Base-by-base conservation (phyloP, 2,888 invertebrate species). In the Netelia melanura region DNA sequence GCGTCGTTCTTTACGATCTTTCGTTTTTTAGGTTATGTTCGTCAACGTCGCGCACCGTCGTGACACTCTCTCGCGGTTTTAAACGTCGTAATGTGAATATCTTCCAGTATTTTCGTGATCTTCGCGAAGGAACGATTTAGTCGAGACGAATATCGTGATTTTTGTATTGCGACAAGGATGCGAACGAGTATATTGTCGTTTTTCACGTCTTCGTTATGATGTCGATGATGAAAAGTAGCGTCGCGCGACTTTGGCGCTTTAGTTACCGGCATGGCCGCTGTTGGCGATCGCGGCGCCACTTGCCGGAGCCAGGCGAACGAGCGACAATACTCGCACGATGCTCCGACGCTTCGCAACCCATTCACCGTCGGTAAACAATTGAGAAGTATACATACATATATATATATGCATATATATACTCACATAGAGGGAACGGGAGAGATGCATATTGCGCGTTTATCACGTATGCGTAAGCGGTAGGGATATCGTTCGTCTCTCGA, bases 301-400 rank as follows among this genome's bases (percentile, higher is more conserved):
- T 79, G 78, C 77, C 62, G 65, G 62, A 48, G 75, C 61, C 75
- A 38, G 48, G 65, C 43, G 64, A 44, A 25, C 21, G 62, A 21
- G 71, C 64, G 61, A 25, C 71, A 21, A 72, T 61, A 61, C 56
- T 54, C 79, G 67, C 30, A 6, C 78, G 64, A 52, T 70, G 61
- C 70, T 48, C 52, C 23, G 75, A 68, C 75, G 81, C 68, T 61
- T 65, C 68, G 56, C 58, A 72, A 23, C 81, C 72, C 71, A 70
- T 38, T 83, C 58, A 58, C 83, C 74, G 81, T 81, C 75, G 67
- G 80, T 79, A 83, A 86, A 84, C 80, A 79, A 86, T 77, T 79
- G 79, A 81, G 67, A 61, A 75, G 56, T 70, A 83, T 79, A 64
- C 6, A 81, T 25, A 44, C 17, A 25, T 67, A 67, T 23, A 17